phyloP scores from a whole-genome alignment of 92 coral and sea anemone species.

The Siderastrea radians region DNA sequence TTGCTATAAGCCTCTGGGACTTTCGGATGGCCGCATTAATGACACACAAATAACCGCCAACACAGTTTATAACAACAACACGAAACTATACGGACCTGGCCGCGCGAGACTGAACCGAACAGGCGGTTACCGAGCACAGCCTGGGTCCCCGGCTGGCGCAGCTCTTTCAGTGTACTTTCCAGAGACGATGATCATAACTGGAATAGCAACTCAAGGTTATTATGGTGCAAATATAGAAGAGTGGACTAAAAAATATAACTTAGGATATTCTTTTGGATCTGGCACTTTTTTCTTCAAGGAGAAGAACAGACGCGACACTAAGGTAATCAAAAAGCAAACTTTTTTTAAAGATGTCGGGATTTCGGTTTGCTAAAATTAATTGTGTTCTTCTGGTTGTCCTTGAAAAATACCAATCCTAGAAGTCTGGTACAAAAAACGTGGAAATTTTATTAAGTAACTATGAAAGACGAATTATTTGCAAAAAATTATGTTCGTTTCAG shows the following conservation, averaged over 20 bases:
- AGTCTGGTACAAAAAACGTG: too few species aligned
- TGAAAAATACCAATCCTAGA: too few species aligned
- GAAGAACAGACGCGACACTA: slow-evolving; percentile 38
- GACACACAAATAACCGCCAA: slow-evolving; percentile 70
- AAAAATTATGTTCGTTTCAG: too few species aligned
- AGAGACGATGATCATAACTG: slow-evolving; percentile 73
- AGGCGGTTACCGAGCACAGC: slow-evolving; percentile 85
- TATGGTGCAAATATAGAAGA: slow-evolving; percentile 57
- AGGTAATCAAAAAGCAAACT: slow-evolving; percentile 35
- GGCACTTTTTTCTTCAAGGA: slow-evolving; percentile 52
- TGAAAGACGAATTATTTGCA: too few species aligned
- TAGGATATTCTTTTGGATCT: slow-evolving; percentile 56
- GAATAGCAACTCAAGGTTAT: slow-evolving; percentile 89
- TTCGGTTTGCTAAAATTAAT: too few species aligned
- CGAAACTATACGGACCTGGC: slow-evolving; percentile 60
- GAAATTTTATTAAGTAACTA: too few species aligned
- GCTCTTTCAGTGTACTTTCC: slow-evolving; percentile 33
- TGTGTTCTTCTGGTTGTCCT: too few species aligned
- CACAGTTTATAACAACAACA: slow-evolving; percentile 60
- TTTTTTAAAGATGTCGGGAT: background rate
- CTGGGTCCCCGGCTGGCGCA: background rate
- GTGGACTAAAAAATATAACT: slow-evolving; percentile 61
- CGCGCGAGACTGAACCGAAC: slow-evolving; percentile 73
- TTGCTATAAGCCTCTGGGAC: slow-evolving; percentile 81
- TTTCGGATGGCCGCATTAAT: slow-evolving; percentile 66